Evolutionary conservation across 92 coral and sea anemone species (phyloP).

Genomic region (Montipora capitata): DNA sequence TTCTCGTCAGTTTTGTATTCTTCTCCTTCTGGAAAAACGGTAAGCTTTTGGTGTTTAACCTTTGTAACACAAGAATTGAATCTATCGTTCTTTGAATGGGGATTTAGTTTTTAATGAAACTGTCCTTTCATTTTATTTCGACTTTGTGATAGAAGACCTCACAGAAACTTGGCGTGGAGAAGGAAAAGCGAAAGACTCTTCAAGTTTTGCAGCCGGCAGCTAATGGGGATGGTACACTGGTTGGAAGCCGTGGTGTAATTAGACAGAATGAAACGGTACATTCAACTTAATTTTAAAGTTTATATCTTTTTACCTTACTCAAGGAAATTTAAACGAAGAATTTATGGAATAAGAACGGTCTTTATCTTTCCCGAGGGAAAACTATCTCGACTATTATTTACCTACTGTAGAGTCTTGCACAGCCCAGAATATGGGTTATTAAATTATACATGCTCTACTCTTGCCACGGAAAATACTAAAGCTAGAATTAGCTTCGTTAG

Average conservation of each 20-base stretch:
- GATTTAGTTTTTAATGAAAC: neutral
- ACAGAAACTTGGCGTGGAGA: conserved; percentile 49
- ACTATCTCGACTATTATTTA: no score
- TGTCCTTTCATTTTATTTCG: neutral
- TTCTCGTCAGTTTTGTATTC: conserved; percentile 73
- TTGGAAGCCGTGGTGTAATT: conserved; percentile 78
- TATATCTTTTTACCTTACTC: neutral
- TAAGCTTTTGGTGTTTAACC: neutral
- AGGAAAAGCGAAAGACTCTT: conserved; percentile 87
- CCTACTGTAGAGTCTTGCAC: no score
- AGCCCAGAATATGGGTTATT: no score
- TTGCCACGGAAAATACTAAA: no score
- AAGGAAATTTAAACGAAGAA: no score
- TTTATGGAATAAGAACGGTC: no score
- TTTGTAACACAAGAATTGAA: neutral
- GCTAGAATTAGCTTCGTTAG: no score
- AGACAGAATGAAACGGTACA: conserved; percentile 57
- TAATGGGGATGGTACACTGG: conserved; percentile 88
- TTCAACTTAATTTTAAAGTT: neutral
- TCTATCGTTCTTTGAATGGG: neutral
- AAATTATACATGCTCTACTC: no score
- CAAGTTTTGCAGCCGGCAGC: conserved; percentile 97
- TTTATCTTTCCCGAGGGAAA: no score
- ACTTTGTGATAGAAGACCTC: conserved; percentile 15
- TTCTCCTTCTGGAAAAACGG: conserved; percentile 45